Conservation (phyloP, 2,113 vertebrate genomes). For the Carollia perspicillata region DNA sequence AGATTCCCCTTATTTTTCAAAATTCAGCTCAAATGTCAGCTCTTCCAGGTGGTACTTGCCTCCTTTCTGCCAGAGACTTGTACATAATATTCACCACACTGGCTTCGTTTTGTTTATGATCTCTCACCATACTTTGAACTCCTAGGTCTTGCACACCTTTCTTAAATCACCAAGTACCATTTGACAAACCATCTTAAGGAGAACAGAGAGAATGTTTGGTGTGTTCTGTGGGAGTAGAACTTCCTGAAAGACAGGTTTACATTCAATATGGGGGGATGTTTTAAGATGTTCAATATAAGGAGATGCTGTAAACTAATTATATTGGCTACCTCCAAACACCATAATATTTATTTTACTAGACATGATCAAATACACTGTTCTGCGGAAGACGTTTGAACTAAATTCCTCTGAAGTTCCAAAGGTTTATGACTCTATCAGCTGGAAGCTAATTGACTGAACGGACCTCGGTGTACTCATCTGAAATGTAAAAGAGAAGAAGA, state of each 20-base stretch:
- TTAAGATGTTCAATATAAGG: neutral
- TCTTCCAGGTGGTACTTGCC: neutral
- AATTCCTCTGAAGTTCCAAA: slow-evolving; percentile 9
- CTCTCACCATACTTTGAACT: neutral
- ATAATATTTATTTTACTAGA: neutral
- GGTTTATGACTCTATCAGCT: neutral
- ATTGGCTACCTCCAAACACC: neutral
- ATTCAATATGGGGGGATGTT: neutral
- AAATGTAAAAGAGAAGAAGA: slow-evolving; percentile 15
- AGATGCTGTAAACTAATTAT: neutral
- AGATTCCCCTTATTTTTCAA: neutral
- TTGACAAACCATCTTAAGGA: neutral
- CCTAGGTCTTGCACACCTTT: neutral
- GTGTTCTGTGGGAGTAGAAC: neutral
- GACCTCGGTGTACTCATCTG: neutral
- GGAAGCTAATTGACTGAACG: neutral
- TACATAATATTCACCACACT: neutral
- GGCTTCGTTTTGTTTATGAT: neutral
- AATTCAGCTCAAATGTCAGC: neutral
- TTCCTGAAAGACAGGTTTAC: neutral
- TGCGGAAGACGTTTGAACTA: neutral
- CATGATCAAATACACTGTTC: neutral
- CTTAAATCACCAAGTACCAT: neutral
- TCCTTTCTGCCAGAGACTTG: neutral
- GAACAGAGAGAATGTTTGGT: neutral